A percentile compares a stretch with the other conserved stretches of the same genome.
Evolutionary conservation across 2,888 invertebrate genomes (phyloP).

Genomic region (Flexamia atlantica): DNA sequence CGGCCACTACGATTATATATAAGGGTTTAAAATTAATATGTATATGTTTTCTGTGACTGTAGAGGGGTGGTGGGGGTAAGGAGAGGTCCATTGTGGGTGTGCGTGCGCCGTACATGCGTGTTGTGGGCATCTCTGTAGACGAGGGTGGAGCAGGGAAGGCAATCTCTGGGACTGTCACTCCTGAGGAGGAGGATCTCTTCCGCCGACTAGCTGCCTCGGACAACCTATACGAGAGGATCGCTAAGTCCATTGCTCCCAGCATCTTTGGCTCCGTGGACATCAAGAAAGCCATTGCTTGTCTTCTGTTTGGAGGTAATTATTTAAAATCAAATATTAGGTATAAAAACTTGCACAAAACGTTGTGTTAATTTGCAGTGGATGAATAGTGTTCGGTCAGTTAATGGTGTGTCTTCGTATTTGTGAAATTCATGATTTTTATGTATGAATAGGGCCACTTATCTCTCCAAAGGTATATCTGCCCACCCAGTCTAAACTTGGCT

Average conservation of each 20-base stretch:
- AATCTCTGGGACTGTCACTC: conserved; percentile 75
- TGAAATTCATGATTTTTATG: too few relatives aligned
- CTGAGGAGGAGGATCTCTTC: conserved; percentile 90
- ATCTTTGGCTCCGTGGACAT: conserved; percentile 97
- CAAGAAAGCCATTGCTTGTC: conserved; percentile 97
- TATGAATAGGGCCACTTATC: too few relatives aligned
- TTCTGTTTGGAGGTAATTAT: conserved; percentile 91
- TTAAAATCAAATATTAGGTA: too few relatives aligned
- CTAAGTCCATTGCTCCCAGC: conserved; percentile 96
- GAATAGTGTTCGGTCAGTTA: too few relatives aligned
- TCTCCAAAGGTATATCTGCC: too few relatives aligned
- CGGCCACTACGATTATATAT: too few relatives aligned
- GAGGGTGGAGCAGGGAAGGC: conserved; percentile 82
- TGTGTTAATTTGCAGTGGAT: too few relatives aligned
- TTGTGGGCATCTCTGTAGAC: conserved; percentile 94
- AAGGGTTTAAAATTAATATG: too few relatives aligned
- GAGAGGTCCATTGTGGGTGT: conserved; percentile 94
- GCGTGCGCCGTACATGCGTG: conserved; percentile 95
- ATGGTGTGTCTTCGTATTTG: too few relatives aligned
- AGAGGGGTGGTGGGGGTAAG: conserved; percentile 74
- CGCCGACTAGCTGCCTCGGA: conserved; percentile 89
- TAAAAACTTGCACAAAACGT: too few relatives aligned
- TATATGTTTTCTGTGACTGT: conserved; percentile 20
- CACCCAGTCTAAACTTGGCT: too few relatives aligned
- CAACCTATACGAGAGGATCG: conserved; percentile 92